Evolutionary conservation across 2,888 invertebrate species (phyloP).

Genomic region (Palloptera scutellata): DNA sequence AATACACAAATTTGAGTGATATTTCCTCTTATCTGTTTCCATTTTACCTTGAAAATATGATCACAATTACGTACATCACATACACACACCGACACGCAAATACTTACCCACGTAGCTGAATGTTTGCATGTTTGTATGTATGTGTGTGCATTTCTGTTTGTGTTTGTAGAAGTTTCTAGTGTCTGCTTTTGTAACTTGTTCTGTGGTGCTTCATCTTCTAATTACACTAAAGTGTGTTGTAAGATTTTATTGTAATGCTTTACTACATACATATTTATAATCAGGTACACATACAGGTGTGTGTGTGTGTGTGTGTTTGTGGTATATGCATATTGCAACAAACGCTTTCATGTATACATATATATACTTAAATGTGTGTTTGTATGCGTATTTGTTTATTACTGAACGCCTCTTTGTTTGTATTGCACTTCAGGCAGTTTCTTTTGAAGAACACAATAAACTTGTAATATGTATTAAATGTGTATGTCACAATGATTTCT

Average conservation of each 20-base stretch:
- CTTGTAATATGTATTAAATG: no score
- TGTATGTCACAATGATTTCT: no score
- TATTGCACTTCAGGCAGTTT: slow-evolving; percentile 32
- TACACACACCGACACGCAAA: not conserved
- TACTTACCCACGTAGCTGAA: not conserved
- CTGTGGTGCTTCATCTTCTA: not conserved
- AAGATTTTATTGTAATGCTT: no score
- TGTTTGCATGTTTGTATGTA: not conserved
- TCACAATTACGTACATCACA: no score
- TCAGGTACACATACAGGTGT: no score
- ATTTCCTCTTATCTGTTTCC: no score
- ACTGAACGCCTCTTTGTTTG: slow-evolving; percentile 27
- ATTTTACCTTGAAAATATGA: no score
- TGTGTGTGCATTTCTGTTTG: slow-evolving; percentile 5
- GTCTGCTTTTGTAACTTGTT: not conserved
- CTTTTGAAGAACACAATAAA: no score
- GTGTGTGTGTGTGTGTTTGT: no score
- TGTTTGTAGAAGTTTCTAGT: not conserved
- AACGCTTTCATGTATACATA: no score
- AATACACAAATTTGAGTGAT: not conserved
- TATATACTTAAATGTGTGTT: slow-evolving; percentile 10
- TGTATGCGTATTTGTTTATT: slow-evolving; percentile 18
- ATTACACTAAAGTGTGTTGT: not conserved
- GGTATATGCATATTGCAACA: no score
- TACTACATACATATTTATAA: no score